phyloP scores from a whole-genome alignment of 2,888 invertebrate species.

The Drosophila villosipedis region DNA sequence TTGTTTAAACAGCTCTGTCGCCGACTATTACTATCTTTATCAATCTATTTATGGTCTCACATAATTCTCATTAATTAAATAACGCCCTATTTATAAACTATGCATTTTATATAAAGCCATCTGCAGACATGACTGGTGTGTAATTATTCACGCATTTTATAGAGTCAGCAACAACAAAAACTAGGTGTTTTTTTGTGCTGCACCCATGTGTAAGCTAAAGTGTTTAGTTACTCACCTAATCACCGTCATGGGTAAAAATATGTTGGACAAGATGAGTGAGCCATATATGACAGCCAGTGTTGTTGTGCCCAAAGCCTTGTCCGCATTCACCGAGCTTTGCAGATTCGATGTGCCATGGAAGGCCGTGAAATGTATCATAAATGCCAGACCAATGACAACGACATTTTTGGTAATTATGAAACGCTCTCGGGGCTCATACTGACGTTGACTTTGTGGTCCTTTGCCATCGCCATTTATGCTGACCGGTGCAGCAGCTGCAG shows the following conservation, averaged over 20 bases:
- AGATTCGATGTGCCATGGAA: constrained; percentile 94
- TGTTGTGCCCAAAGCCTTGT: constrained; percentile 92
- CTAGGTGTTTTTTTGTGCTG: not conserved
- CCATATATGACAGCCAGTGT: constrained; percentile 95
- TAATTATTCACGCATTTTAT: constrained; percentile 9
- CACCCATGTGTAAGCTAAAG: constrained; percentile 5
- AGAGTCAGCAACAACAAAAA: not conserved
- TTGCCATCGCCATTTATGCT: constrained; percentile 35
- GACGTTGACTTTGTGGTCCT: constrained; percentile 40
- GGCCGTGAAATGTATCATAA: constrained; percentile 96
- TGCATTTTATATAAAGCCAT: not conserved
- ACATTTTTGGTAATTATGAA: constrained; percentile 94
- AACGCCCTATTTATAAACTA: not conserved
- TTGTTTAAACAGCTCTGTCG: not conserved
- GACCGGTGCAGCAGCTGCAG: constrained; percentile 8
- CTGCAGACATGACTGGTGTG: not conserved
- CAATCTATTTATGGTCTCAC: not conserved
- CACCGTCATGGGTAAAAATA: constrained; percentile 93
- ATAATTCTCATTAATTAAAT: not conserved
- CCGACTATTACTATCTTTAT: not conserved
- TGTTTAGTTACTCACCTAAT: constrained; percentile 88
- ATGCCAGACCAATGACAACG: constrained; percentile 93
- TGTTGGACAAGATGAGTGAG: constrained; percentile 94
- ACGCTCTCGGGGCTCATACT: constrained; percentile 88
- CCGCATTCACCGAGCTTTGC: constrained; percentile 94